Conservation (phyloP, 2,113 vertebrate species). For the Gadus chalcogrammus region DNA sequence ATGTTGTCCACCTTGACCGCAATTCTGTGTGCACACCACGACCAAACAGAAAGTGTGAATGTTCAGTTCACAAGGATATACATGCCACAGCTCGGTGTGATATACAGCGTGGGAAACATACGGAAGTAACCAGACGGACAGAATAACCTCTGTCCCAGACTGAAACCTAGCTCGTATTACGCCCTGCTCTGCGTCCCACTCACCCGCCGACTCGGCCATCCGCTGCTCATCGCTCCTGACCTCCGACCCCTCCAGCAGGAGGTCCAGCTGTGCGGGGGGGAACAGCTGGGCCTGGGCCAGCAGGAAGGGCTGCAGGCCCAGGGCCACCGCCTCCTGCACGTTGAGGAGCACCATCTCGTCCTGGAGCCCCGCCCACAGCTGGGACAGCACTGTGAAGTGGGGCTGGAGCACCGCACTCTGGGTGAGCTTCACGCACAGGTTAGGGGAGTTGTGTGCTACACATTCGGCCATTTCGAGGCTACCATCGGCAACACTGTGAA, state of each 20-base stretch:
- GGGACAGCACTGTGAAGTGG: constrained; percentile 77
- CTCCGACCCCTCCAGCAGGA: constrained; percentile 67
- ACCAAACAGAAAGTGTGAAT: too few relatives aligned
- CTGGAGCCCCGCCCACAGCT: constrained; percentile 81
- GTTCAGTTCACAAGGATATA: too few relatives aligned
- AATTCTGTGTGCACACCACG: too few relatives aligned
- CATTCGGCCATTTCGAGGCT: background rate
- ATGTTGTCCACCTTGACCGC: too few relatives aligned
- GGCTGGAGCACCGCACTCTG: constrained; percentile 69
- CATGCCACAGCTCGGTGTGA: too few relatives aligned
- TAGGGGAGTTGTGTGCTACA: background rate
- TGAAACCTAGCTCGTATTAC: background rate
- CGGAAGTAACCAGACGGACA: background rate
- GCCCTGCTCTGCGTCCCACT: background rate
- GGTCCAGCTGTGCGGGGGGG: constrained; percentile 65
- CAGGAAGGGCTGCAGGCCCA: constrained; percentile 75
- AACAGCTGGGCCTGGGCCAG: constrained; percentile 71
- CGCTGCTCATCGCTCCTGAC: constrained; percentile 82
- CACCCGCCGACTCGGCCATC: constrained; percentile 78
- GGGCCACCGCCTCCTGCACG: constrained; percentile 72
- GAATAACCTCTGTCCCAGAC: background rate
- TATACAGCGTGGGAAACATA: background rate
- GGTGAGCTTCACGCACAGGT: background rate
- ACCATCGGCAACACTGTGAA: too few relatives aligned
- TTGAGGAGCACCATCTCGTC: constrained; percentile 80